Conservation (phyloP, 2,113 vertebrate species). For the Limnothrissa miodon region DNA sequence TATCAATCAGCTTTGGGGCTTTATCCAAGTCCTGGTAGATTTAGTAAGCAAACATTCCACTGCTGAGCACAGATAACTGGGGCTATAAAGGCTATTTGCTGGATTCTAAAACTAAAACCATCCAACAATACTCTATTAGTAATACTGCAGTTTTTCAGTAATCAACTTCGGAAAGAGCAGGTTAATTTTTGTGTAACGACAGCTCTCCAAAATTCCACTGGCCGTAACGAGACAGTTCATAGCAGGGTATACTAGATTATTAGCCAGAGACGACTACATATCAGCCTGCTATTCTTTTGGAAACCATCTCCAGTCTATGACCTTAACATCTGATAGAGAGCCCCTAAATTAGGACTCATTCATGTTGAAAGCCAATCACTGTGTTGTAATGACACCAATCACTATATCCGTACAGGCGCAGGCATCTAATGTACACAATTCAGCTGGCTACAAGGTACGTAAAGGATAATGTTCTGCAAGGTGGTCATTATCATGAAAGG, state of each 20-base stretch:
- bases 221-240: background rate
- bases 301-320: background rate
- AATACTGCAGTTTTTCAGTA: background rate
- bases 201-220: background rate
- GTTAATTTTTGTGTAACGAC: background rate
- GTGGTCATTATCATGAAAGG: no score
- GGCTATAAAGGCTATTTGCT: background rate
- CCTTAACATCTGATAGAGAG: background rate
- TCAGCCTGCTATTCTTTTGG: conserved; percentile 5
- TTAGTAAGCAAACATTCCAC: background rate
- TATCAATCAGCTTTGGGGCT: background rate
- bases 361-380: background rate
- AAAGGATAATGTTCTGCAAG: no score
- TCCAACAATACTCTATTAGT: background rate
- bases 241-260: background rate
- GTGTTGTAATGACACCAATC: background rate
- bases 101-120: background rate
- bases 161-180: background rate
- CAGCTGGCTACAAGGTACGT: background rate
- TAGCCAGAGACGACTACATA: background rate
- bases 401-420: background rate
- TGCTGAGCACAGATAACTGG: background rate
- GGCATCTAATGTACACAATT: background rate
- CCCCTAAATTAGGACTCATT: background rate
- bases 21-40: background rate